phyloP scores from a whole-genome alignment of 1,140 invertebrate species.

The Marisa cornuarietis region DNA sequence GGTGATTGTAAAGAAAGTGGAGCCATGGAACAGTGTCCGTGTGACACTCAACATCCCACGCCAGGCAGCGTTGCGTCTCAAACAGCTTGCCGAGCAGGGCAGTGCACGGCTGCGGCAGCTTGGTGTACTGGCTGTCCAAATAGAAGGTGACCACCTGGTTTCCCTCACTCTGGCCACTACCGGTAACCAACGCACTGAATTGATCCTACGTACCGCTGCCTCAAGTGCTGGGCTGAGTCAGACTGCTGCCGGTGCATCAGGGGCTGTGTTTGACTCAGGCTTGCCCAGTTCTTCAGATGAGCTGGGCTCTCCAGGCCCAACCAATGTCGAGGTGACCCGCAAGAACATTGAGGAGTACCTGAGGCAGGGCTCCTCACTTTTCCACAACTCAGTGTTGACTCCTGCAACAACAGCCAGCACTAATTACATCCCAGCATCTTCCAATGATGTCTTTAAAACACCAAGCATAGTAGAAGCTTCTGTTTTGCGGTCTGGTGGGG shows the following conservation, averaged over 20 bases:
- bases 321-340: constrained; percentile 59
- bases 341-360: constrained; percentile 65
- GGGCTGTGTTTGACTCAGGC: constrained; percentile 45
- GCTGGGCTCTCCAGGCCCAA: constrained; percentile 51
- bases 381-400: constrained; percentile 15
- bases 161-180: constrained; percentile 84
- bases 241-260: constrained; percentile 44
- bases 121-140: constrained; percentile 93
- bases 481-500: constrained; percentile 1
- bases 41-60: constrained; percentile 95
- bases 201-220: constrained; percentile 72
- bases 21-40: constrained; percentile 97
- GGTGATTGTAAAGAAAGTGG: constrained; percentile 80
- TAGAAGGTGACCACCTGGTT: constrained; percentile 93
- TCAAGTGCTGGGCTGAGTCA: constrained; percentile 26
- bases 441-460: constrained; percentile 43
- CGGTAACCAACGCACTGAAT: constrained; percentile 78
- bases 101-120: constrained; percentile 86
- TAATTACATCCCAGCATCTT: constrained; percentile 32
- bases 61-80: constrained; percentile 88
- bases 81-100: constrained; percentile 89
- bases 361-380: constrained; percentile 49
- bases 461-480: constrained; percentile 64
- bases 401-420: constrained; percentile 43
- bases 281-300: constrained; percentile 40